Conservation (phyloP, 92 coral and sea anemone species). For the Blastomussa wellsi region DNA sequence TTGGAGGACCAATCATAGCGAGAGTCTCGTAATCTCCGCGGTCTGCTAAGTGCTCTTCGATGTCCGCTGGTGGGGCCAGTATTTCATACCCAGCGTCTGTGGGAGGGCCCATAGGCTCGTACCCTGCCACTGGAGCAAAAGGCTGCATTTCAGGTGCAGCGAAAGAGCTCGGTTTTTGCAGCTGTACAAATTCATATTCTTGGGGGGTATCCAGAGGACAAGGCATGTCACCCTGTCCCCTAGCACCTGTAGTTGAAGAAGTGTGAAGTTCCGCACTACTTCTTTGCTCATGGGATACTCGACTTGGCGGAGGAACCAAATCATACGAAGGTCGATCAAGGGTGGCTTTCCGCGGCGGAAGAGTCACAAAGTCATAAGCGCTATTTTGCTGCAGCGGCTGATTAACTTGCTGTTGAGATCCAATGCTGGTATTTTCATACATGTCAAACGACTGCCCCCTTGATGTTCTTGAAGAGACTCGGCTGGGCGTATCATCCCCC, state of each 20-base stretch:
- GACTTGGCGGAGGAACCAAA: constrained; percentile 11
- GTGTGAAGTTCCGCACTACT: not conserved
- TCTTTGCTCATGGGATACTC: constrained; percentile 10
- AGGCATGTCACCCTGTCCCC: constrained; percentile 4
- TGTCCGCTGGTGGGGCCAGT: constrained; percentile 29
- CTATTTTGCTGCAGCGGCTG: constrained; percentile 24
- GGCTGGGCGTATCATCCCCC: constrained; percentile 7
- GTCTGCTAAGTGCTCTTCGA: constrained; percentile 1
- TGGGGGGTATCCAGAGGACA: constrained; percentile 53
- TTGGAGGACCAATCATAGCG: constrained; percentile 32
- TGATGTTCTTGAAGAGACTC: not conserved
- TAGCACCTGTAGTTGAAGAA: not conserved
- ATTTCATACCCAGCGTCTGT: constrained; percentile 49
- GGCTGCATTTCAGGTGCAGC: constrained; percentile 65
- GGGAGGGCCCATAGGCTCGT: constrained; percentile 70
- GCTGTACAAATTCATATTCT: constrained; percentile 49
- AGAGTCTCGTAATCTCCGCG: constrained; percentile 51
- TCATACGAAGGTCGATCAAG: constrained; percentile 31
- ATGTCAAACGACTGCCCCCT: constrained; percentile 19
- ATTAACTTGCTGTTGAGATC: not conserved
- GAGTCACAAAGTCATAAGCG: constrained; percentile 48
- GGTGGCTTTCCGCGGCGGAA: constrained; percentile 34
- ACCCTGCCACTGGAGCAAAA: constrained; percentile 73
- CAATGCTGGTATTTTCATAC: constrained; percentile 37
- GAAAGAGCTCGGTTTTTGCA: constrained; percentile 6